Base-by-base conservation (phyloP, 1,140 invertebrate species). In the Ptiloglossa arizonensis region DNA sequence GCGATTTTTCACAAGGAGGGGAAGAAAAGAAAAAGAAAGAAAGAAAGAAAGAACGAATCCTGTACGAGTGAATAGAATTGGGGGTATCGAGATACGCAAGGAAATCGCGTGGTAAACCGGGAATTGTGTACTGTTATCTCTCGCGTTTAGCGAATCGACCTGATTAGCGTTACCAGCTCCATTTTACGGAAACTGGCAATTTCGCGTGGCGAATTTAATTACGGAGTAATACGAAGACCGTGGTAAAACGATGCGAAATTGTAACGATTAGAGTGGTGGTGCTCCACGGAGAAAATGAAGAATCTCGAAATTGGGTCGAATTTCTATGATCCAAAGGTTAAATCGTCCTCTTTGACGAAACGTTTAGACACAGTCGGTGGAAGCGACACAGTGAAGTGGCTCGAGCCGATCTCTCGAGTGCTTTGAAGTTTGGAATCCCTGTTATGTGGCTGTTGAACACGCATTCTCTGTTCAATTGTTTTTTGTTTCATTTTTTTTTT, bases 161-260 rank as follows among this genome's bases (percentile, higher is more conserved):
- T 13, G 24, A 22, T 71, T 8, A 59, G 19, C 68, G 19, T 41
- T 35, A 1, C 5, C 9, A n/a, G 32, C 17, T 2, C 15, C 9
- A 9, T 73, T 74, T 66, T 24, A 41, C 19, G 48, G 48, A 35
- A 35, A 60, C 46, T 29, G 35, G 17, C 19, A n/a, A 74, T 64
- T 56, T 19, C 2, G 19, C 62, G 71, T 74, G 41, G 60, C 35
- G 41, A 74, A 74, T 74, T 66, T 44, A 66, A 66, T 74, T 41
- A 13, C 19, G 0, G 24, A 27, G 24, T 15, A 29, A 4, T 3
- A 3, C 1, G 59, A 17, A 38, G 1, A 41, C 24, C 35, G 29
- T 27, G 4, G 13, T 17, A 8, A 69, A 32, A 5, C 41, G 8
- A 13, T 17, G 24, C 27, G 54, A 17, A 56, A 32, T 46, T 9